A percentile compares a stretch with the other conserved stretches of the same genome.
These are phyloP conservation scores for Heliopora coerulea DNA, from an alignment of 92 coral and sea anemone genomes.

Conservation along the genomic window DNA sequence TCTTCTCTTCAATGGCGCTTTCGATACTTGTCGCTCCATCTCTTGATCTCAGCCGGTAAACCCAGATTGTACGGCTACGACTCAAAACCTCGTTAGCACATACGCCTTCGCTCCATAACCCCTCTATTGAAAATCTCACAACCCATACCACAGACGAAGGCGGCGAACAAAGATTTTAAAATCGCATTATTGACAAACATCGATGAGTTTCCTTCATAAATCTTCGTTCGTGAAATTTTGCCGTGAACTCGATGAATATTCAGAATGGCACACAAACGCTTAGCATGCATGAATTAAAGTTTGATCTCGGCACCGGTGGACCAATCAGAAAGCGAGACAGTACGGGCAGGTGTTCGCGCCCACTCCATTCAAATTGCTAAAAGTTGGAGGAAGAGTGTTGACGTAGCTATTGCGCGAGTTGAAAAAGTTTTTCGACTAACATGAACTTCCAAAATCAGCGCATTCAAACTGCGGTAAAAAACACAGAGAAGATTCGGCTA, in stretches of 20 bases:
- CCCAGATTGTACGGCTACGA: background rate
- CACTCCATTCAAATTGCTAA: slow-evolving; percentile 13
- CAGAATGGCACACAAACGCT: background rate
- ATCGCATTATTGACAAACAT: background rate
- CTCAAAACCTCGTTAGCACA: background rate
- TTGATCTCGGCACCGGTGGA: slow-evolving; percentile 1
- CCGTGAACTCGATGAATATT: slow-evolving; percentile 40
- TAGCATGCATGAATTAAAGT: slow-evolving; percentile 23
- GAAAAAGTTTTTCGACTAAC: too few species aligned
- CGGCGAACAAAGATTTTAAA: background rate
- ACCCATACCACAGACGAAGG: background rate
- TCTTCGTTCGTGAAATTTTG: background rate
- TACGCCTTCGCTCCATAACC: too few species aligned
- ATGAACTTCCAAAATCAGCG: too few species aligned
- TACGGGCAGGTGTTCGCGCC: slow-evolving; percentile 26
- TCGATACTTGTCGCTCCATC: slow-evolving; percentile 31
- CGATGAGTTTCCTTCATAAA: background rate
- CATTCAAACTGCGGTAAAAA: too few species aligned
- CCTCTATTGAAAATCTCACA: too few species aligned
- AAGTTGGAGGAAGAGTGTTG: background rate
- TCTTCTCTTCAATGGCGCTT: slow-evolving; percentile 38
- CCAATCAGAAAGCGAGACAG: slow-evolving; percentile 22
- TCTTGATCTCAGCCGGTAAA: background rate
- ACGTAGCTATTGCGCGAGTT: too few species aligned
- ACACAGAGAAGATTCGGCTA: too few species aligned